Conservation (phyloP, 92 coral and sea anemone genomes). For the Desmophyllum pertusum region DNA sequence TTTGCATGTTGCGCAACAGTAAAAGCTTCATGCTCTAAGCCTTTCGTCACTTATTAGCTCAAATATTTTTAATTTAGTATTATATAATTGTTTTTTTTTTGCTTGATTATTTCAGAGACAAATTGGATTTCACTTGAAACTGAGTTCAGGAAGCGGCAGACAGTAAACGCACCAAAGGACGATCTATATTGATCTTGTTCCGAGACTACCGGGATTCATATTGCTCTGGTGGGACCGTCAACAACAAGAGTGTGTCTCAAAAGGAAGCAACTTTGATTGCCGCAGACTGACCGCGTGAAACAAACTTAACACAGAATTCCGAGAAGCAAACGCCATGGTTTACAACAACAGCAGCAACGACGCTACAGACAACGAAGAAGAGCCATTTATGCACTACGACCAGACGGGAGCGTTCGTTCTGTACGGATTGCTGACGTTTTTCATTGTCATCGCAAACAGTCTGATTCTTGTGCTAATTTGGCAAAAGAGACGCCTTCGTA, state of each 20-base stretch:
- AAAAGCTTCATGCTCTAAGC: not conserved
- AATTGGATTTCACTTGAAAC: not conserved
- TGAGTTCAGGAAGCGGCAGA: not conserved
- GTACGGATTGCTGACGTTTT: constrained; percentile 58
- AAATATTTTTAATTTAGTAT: not conserved
- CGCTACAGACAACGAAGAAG: constrained; percentile 2
- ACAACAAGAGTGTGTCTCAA: too few species aligned
- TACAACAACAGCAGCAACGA: not conserved
- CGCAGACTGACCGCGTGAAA: not conserved
- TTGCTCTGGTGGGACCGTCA: not conserved
- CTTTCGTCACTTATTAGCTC: not conserved
- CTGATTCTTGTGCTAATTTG: constrained; percentile 57
- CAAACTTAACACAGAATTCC: not conserved
- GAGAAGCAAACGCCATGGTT: not conserved
- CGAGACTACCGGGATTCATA: not conserved
- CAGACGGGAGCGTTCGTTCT: constrained; percentile 32
- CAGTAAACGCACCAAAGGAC: not conserved
- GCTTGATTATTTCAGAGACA: not conserved
- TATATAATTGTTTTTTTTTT: not conserved
- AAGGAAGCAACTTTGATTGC: too few species aligned
- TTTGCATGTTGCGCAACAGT: not conserved
- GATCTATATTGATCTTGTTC: not conserved
- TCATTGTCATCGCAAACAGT: constrained; percentile 62
- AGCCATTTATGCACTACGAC: not conserved
- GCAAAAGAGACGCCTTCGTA: constrained; percentile 58